Evolutionary conservation across 2,797 vertebrate genomes (phyloP).

Genomic region (Benthosema pterotum): DNA sequence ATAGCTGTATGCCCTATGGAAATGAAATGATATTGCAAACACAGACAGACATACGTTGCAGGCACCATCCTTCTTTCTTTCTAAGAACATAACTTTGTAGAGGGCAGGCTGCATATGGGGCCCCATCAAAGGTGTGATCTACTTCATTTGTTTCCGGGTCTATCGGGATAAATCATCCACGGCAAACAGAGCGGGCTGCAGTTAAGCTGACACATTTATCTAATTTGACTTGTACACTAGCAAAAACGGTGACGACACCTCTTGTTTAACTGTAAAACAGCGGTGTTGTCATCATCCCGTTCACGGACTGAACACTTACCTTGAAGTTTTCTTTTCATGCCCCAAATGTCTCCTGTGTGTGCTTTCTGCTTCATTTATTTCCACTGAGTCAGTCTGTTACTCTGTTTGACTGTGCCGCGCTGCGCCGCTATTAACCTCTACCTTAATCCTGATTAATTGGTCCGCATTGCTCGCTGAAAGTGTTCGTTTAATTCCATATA

Average conservation of each 20-base stretch:
- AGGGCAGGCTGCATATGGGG: too few relatives aligned
- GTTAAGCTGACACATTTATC: conserved; percentile 43
- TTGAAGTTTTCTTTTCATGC: conserved; percentile 53
- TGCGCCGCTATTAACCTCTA: conserved; percentile 36
- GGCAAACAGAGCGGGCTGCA: conserved; percentile 33
- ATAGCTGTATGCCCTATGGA: too few relatives aligned
- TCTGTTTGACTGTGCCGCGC: conserved; percentile 47
- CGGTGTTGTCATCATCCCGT: conserved; percentile 35
- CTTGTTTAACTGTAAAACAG: conserved; percentile 31
- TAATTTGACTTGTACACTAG: conserved; percentile 37
- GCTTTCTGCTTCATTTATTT: conserved; percentile 69
- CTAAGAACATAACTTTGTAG: neutral
- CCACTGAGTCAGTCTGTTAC: conserved; percentile 53
- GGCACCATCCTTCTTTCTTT: neutral
- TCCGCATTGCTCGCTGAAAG: conserved; percentile 14
- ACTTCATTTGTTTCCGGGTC: conserved; percentile 2
- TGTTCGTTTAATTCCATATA: conserved; percentile 6
- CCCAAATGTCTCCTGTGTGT: conserved; percentile 38
- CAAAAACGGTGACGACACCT: conserved; percentile 24
- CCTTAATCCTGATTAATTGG: conserved; percentile 46
- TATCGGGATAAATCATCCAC: conserved; percentile 18
- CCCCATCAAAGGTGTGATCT: conserved; percentile 24
- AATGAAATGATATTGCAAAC: too few relatives aligned
- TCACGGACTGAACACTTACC: conserved; percentile 8
- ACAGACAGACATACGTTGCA: too few relatives aligned